phyloP scores from a whole-genome alignment of 2,888 invertebrate species.

The Acanthosepion lycidas region DNA sequence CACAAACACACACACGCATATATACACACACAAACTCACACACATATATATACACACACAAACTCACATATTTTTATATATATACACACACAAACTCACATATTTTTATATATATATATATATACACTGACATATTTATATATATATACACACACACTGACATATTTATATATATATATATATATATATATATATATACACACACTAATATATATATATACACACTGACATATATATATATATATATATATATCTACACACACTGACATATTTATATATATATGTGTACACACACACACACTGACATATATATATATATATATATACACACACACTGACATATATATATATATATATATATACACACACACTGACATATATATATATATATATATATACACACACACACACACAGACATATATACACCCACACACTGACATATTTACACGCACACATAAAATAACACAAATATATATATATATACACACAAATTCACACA shows the following conservation, averaged over 20 bases:
- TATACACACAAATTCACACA: no score
- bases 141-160: neutral
- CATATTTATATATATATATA: neutral
- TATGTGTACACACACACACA: neutral
- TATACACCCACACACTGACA: no score
- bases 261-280: neutral
- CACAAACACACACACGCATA: neutral
- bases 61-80: no score
- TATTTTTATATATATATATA: neutral
- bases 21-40: neutral
- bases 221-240: neutral
- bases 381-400: neutral
- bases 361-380: neutral
- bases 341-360: conserved; percentile 37
- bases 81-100: no score
- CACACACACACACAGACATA: no score
- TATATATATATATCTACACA: neutral
- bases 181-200: neutral
- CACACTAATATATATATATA: no score
- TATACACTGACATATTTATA: neutral
- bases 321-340: neutral
- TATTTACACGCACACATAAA: no score
- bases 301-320: neutral
- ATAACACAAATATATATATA: neutral
- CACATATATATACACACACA: neutral